A percentile compares a stretch with the other conserved stretches of the same genome.
Evolutionary conservation across 2,888 invertebrate species (phyloP).

Genomic region (Stenchaetothrips biformis): DNA sequence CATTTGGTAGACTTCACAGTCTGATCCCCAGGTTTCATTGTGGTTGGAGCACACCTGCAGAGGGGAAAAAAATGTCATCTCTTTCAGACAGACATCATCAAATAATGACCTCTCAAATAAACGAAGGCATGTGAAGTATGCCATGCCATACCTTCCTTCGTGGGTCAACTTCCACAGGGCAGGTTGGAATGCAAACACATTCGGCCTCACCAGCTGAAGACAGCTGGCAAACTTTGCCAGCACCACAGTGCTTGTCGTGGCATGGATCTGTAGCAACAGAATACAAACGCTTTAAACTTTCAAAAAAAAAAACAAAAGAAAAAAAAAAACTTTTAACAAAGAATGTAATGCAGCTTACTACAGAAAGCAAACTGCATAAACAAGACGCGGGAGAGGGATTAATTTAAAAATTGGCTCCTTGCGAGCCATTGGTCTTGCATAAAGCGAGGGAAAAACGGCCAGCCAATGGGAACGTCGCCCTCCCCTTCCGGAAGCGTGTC

Average conservation of each 20-base stretch:
- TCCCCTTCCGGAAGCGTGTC: too few relatives aligned
- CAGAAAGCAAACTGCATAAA: not conserved
- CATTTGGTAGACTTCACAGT: slow-evolving; percentile 90
- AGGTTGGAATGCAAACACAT: slow-evolving; percentile 84
- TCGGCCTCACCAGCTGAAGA: slow-evolving; percentile 63
- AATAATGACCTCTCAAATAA: not conserved
- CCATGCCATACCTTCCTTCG: slow-evolving; percentile 59
- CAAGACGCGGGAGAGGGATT: too few relatives aligned
- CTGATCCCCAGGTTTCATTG: slow-evolving; percentile 92
- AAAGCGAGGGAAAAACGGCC: too few relatives aligned
- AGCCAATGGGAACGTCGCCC: too few relatives aligned
- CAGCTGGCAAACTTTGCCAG: slow-evolving; percentile 83
- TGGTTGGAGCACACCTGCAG: slow-evolving; percentile 80
- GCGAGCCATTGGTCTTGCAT: too few relatives aligned
- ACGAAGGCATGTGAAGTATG: not conserved
- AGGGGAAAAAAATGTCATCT: not conserved
- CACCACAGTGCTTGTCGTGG: slow-evolving; percentile 81
- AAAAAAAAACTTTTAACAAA: slow-evolving; percentile 33
- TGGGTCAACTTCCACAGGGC: slow-evolving; percentile 74
- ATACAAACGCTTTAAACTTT: too few relatives aligned
- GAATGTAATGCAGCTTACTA: not conserved
- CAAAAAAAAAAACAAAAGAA: slow-evolving; percentile 34
- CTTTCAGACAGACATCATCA: not conserved
- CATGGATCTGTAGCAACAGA: slow-evolving; percentile 63
- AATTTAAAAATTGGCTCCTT: too few relatives aligned